Base-by-base conservation (phyloP, 64 coral and sea anemone species). In the Anthopleura sola region DNA sequence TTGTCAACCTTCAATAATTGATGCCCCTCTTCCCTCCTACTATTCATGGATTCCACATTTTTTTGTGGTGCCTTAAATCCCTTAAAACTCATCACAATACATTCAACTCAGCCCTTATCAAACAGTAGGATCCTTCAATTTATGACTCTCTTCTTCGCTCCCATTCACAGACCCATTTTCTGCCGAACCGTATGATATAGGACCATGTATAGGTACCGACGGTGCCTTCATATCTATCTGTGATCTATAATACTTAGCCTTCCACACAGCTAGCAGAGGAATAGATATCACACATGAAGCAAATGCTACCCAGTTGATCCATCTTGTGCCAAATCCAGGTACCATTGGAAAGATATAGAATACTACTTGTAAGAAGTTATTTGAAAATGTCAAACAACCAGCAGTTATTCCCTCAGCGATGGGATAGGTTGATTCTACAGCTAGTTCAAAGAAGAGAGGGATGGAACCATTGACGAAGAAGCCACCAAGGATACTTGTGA, bases 291-390 rank as follows among this genome's bases (percentile, higher is more conserved):
- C 84, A n/a, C 83, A 87, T 20, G 97, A 90, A n/a, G 40, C 82
- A 92, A 95, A 87, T 46, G 93, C 92, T 20, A 80, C 91, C 97
- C 97, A 99, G 18, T 94, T 99, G 26, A 99, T 99, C 97, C 97
- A 99, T 57, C 49, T 94, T 19, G 93, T 86, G 28, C 97, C 97
- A 88, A 95, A 99, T 21, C 92, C 39, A 28, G 94, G 94, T 1
- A 94, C 76, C 97, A 99, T 99, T 14, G 97, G 93, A 36, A 99
- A 92, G 17, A 99, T 95, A 53, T 95, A 92, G 38, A 99, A 99
- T 28, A 99, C 49, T 11, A 94, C 85, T 90, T 99, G 97, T 44
- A 95, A 51, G 36, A 99, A 94, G 87, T 99, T 95, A 54, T 99
- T 94, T 13, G 92, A 95, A 26, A 95, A 92, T 28, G 93, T 99